Evolutionary conservation across 92 coral and sea anemone genomes (phyloP).

Genomic region (Isaurus tuberculatus): DNA sequence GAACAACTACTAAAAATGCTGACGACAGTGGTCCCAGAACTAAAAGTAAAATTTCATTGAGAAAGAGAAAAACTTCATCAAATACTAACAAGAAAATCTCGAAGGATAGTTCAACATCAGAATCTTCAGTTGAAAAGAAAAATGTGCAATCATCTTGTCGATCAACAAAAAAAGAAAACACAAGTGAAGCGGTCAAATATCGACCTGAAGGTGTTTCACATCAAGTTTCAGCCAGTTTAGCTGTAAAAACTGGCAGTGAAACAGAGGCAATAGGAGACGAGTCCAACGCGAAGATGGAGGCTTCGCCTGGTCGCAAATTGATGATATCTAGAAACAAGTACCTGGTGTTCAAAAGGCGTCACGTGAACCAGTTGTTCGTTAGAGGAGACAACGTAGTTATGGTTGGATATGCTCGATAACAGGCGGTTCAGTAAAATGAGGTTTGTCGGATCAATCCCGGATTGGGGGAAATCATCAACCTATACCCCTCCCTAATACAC

Average conservation of each 20-base stretch:
- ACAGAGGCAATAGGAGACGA: background rate
- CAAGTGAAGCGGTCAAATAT: background rate
- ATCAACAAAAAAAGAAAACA: background rate
- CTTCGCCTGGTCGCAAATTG: constrained; percentile 43
- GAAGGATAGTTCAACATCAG: background rate
- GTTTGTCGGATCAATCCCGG: too few species aligned
- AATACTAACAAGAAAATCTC: background rate
- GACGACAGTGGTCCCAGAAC: background rate
- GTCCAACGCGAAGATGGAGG: constrained; percentile 31
- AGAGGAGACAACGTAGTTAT: constrained; percentile 97
- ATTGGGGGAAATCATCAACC: background rate
- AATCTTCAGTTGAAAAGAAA: background rate
- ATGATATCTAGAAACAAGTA: constrained; percentile 72
- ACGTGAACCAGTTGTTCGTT: constrained; percentile 93
- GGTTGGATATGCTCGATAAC: constrained; percentile 83
- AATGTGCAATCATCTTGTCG: background rate
- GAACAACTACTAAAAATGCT: background rate
- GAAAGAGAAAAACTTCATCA: background rate
- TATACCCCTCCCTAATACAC: background rate
- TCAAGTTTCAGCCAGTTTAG: background rate
- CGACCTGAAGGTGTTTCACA: background rate
- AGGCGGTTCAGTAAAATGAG: background rate
- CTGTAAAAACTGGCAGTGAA: constrained; percentile 16
- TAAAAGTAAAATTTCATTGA: background rate
- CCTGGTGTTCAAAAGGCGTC: constrained; percentile 88